Percentiles rank a stretch among this genome's conserved stretches.
These are phyloP conservation scores for Trachythela sp. DNA, from an alignment of 64 coral and sea anemone species.

Conservation along the genomic window DNA sequence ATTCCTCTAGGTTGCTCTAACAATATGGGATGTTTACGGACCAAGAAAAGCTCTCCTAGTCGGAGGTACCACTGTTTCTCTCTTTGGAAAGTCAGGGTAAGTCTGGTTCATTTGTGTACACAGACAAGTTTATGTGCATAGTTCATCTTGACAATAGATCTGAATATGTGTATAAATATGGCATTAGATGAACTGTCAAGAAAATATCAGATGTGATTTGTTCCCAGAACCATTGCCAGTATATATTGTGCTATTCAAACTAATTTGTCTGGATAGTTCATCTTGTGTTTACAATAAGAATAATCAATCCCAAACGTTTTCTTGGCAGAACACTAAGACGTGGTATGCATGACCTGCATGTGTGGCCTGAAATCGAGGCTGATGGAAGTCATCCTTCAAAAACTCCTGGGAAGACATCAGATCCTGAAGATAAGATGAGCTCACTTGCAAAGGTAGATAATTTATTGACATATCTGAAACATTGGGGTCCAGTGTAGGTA, in stretches of 20 bases:
- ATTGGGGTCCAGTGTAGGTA: too few species aligned
- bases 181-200: too few species aligned
- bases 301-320: too few species aligned
- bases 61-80: conserved; percentile 88
- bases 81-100: conserved; percentile 98
- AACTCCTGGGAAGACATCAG: not conserved
- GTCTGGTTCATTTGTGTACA: too few species aligned
- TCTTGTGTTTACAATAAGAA: too few species aligned
- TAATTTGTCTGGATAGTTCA: too few species aligned
- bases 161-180: too few species aligned
- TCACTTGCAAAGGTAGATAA: not conserved
- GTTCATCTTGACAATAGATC: too few species aligned
- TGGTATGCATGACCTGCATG: conserved; percentile 7
- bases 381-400: not conserved
- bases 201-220: too few species aligned
- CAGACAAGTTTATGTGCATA: too few species aligned
- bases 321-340: not conserved
- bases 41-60: conserved; percentile 85
- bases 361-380: conserved; percentile 6
- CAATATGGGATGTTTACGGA: conserved; percentile 94
- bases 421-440: not conserved
- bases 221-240: too few species aligned
- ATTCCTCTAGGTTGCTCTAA: conserved; percentile 56
- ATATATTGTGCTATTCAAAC: too few species aligned
- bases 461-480: not conserved